These are phyloP conservation scores for Ethmia dodecea DNA, from an alignment of 2,888 invertebrate species.

Conservation along the genomic window DNA sequence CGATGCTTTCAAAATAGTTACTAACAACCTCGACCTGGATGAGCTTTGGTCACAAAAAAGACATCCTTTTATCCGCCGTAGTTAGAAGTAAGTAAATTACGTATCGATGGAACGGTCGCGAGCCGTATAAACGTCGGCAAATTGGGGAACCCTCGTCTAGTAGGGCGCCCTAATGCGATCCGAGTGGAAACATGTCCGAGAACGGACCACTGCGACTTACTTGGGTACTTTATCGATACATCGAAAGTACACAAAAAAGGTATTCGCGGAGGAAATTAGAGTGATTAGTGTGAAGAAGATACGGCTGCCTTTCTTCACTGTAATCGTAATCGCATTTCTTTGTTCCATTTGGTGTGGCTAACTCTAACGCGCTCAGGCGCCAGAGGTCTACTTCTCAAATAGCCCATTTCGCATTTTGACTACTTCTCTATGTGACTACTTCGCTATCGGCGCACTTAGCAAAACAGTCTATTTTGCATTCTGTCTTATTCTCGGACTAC, in stretches of 20 bases:
- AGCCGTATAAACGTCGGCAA: conserved; percentile 43
- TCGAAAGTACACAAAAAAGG: conserved; percentile 24
- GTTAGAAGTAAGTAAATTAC: conserved; percentile 34
- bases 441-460: too few relatives aligned
- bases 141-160: conserved; percentile 49
- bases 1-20: conserved; percentile 4
- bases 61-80: conserved; percentile 21
- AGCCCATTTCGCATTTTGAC: too few relatives aligned
- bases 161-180: conserved; percentile 30
- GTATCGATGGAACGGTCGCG: conserved; percentile 1
- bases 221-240: conserved; percentile 38
- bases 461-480: too few relatives aligned
- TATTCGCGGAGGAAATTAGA: conserved; percentile 20
- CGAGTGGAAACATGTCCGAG: conserved; percentile 34
- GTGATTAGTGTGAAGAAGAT: too few relatives aligned
- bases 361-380: too few relatives aligned
- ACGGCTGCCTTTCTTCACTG: too few relatives aligned
- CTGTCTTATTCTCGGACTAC: too few relatives aligned
- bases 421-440: too few relatives aligned
- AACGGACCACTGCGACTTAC: conserved; percentile 28
- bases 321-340: too few relatives aligned
- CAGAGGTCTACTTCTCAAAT: too few relatives aligned
- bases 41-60: conserved; percentile 9
- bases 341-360: too few relatives aligned
- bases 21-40: too few relatives aligned